These are phyloP conservation scores for Monarcha castaneiventris DNA, from an alignment of 2,113 vertebrate genomes.

Conservation along the genomic window DNA sequence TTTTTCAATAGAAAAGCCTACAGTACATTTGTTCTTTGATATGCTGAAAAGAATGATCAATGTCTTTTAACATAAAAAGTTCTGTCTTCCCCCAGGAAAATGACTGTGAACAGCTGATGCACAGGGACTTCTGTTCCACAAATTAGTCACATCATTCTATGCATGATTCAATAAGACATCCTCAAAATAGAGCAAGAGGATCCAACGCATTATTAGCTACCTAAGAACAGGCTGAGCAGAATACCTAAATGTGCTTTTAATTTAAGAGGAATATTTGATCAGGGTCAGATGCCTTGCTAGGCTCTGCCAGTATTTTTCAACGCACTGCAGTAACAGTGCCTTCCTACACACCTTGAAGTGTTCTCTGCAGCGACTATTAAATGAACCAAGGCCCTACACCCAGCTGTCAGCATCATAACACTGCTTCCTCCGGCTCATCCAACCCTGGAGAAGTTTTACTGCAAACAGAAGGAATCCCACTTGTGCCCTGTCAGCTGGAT, in stretches of 20 bases:
- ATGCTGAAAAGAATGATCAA: conserved; percentile 27
- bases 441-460: not conserved
- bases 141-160: not conserved
- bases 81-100: not conserved
- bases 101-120: not conserved
- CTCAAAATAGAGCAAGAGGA: not conserved
- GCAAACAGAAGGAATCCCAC: not conserved
- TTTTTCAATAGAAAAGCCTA: not conserved
- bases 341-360: not conserved
- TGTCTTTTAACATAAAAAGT: not conserved
- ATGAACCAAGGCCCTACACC: not conserved
- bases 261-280: conserved; percentile 1
- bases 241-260: not conserved
- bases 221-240: not conserved
- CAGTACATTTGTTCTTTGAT: conserved; percentile 30
- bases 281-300: not conserved
- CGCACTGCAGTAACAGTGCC: not conserved
- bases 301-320: not conserved
- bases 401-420: not conserved
- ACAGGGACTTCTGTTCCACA: not conserved
- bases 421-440: not conserved
- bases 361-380: not conserved
- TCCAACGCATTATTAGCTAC: not conserved
- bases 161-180: not conserved
- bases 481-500: not conserved